These are phyloP conservation scores for Tholera decimalis DNA, from an alignment of 2,888 invertebrate genomes.

Conservation along the genomic window DNA sequence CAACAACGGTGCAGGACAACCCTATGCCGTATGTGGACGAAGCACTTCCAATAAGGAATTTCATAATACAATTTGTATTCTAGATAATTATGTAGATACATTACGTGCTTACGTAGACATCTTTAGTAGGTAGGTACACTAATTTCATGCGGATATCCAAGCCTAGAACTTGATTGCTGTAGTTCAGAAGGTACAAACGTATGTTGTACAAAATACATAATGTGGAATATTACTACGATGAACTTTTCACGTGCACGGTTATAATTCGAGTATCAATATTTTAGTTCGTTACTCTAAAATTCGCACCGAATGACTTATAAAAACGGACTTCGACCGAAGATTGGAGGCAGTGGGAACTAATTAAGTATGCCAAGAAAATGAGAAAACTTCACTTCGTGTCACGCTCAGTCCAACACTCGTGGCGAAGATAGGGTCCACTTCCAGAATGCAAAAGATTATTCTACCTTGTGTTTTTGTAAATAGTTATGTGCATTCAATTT, in stretches of 20 bases:
- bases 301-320: no score
- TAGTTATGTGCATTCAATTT: background rate
- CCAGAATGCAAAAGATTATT: no score
- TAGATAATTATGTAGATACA: background rate
- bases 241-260: background rate
- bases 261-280: background rate
- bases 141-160: no score
- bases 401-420: no score
- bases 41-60: slow-evolving; percentile 28
- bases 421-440: no score
- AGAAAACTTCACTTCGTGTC: no score
- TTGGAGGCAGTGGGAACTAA: background rate
- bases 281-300: slow-evolving; percentile 1
- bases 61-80: slow-evolving; percentile 15
- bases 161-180: no score
- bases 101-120: background rate
- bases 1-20: slow-evolving; percentile 5
- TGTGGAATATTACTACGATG: no score
- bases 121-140: no score
- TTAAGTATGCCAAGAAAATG: background rate
- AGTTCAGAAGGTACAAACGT: no score
- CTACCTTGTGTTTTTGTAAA: no score
- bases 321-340: background rate
- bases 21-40: slow-evolving; percentile 5
- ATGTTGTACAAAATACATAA: no score